A percentile compares a stretch with the other conserved stretches of the same genome.
Evolutionary conservation across 92 coral and sea anemone genomes (phyloP).

Genomic region (Epizoanthus illoricatus): DNA sequence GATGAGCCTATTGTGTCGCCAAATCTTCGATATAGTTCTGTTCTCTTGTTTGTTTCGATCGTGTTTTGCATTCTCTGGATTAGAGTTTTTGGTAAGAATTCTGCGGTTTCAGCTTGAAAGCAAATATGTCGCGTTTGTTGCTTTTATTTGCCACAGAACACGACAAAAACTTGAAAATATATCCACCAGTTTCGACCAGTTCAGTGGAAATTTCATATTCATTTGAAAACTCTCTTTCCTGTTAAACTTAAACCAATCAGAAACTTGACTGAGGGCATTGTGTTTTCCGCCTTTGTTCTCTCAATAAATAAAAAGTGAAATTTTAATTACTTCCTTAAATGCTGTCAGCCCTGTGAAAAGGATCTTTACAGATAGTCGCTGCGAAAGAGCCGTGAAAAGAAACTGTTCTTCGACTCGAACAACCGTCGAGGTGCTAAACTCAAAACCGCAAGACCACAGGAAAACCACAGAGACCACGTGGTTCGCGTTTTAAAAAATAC

Average conservation of each 20-base stretch:
- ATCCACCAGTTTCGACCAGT: constrained; percentile 21
- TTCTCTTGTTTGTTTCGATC: constrained; percentile 20
- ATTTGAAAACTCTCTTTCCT: constrained; percentile 33
- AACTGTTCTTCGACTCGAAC: neutral
- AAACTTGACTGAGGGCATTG: constrained; percentile 65
- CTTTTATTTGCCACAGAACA: neutral
- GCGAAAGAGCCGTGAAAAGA: constrained; percentile 13
- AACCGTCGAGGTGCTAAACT: constrained; percentile 2
- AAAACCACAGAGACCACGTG: constrained; percentile 54
- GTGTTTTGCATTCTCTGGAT: neutral
- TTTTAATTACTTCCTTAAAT: constrained; percentile 86
- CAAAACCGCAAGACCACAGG: constrained; percentile 74
- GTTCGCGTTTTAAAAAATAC: constrained; percentile 24
- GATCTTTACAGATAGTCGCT: constrained; percentile 16
- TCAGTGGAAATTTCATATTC: constrained; percentile 26
- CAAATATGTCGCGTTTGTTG: neutral
- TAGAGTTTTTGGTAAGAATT: constrained; percentile 8
- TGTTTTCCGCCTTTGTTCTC: constrained; percentile 64
- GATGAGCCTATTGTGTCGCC: constrained; percentile 29
- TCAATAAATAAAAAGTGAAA: constrained; percentile 88
- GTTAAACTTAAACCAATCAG: constrained; percentile 61
- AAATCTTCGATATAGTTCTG: constrained; percentile 16
- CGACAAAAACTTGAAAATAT: constrained; percentile 13
- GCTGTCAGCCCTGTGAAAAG: constrained; percentile 53
- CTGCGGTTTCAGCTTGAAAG: neutral